Evolutionary conservation across 2,888 invertebrate species (phyloP).

Genomic region (Tetropium fuscum): DNA sequence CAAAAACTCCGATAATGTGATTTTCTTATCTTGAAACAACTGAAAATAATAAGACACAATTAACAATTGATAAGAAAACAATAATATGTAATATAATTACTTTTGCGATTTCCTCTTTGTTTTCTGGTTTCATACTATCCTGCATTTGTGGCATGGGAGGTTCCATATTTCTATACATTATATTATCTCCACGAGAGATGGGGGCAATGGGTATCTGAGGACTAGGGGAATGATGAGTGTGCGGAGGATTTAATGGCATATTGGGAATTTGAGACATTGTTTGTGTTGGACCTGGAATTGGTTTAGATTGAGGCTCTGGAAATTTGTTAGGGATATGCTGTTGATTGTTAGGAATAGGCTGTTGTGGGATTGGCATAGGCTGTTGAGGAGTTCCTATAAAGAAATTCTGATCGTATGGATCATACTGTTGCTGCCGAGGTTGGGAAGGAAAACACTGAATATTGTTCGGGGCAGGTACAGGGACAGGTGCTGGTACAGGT

Average conservation of each 20-base stretch:
- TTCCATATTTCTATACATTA: not conserved
- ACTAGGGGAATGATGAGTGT: not conserved
- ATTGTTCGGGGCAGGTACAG: constrained; percentile 39
- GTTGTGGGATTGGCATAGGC: too few relatives aligned
- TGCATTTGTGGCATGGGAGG: not conserved
- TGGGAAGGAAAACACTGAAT: not conserved
- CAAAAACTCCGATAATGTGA: constrained; percentile 62
- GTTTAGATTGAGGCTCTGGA: not conserved
- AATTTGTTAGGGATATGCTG: constrained; percentile 7
- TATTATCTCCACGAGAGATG: not conserved
- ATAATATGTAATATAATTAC: constrained; percentile 40
- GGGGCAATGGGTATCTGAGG: not conserved
- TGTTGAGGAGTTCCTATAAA: constrained; percentile 53
- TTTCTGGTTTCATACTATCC: not conserved
- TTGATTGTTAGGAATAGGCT: constrained; percentile 1
- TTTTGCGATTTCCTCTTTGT: constrained; percentile 42
- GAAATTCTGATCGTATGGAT: constrained; percentile 58
- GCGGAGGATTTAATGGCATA: constrained; percentile 5
- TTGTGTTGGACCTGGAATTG: not conserved
- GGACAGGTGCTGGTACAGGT: constrained; percentile 42
- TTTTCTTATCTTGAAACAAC: constrained; percentile 64
- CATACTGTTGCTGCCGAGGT: constrained; percentile 34
- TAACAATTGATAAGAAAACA: constrained; percentile 12
- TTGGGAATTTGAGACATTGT: not conserved
- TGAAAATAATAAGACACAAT: constrained; percentile 51